Percentiles rank a stretch among this genome's conserved stretches.
These are phyloP conservation scores for Drosophila albomicans DNA, from an alignment of 1,140 invertebrate genomes.

Conservation along the genomic window DNA sequence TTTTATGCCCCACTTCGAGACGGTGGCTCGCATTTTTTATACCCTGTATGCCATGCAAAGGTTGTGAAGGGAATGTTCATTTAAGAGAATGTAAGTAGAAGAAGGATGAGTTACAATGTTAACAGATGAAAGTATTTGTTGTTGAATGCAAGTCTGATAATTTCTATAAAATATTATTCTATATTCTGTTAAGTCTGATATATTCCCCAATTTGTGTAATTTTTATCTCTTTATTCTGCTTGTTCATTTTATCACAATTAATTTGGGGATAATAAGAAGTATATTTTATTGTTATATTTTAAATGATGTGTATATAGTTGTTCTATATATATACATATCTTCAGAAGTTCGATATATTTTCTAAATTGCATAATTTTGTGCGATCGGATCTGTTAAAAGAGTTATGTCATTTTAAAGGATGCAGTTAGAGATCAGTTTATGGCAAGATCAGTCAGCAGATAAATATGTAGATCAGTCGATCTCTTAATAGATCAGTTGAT, in stretches of 20 bases:
- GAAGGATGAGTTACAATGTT: not conserved
- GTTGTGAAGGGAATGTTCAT: not conserved
- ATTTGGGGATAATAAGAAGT: too few species aligned
- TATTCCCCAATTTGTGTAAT: too few species aligned
- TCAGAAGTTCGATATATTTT: too few species aligned
- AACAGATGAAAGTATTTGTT: too few species aligned
- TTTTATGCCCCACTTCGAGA: constrained; percentile 74
- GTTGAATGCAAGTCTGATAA: too few species aligned
- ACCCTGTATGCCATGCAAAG: constrained; percentile 5
- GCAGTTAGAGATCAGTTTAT: constrained; percentile 6
- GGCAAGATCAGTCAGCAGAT: constrained; percentile 1
- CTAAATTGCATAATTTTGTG: not conserved
- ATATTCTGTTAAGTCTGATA: too few species aligned
- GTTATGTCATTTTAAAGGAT: constrained; percentile 1
- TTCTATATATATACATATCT: too few species aligned
- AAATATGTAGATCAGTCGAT: constrained; percentile 12
- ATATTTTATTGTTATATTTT: too few species aligned
- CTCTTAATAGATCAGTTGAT: constrained; percentile 7
- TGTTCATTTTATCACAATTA: too few species aligned
- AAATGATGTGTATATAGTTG: too few species aligned
- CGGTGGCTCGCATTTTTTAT: constrained; percentile 35
- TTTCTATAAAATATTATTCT: too few species aligned
- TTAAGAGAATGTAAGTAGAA: not conserved
- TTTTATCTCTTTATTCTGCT: too few species aligned
- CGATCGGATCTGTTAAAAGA: constrained; percentile 1